These are phyloP conservation scores for Trypoxylus dichotomus DNA, from an alignment of 1,140 invertebrate genomes.

Conservation along the genomic window DNA sequence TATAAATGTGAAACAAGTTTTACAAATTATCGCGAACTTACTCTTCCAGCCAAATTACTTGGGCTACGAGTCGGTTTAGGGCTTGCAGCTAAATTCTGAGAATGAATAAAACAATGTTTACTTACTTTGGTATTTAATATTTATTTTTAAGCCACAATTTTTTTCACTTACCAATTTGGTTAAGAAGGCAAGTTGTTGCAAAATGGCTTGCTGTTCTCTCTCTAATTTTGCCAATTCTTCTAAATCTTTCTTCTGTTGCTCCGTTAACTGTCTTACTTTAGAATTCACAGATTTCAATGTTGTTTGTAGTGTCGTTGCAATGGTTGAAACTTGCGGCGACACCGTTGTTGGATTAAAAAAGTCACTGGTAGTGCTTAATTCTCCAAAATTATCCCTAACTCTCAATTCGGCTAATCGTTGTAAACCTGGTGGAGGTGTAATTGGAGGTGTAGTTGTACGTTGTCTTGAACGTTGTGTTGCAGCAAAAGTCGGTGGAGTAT, in stretches of 20 bases:
- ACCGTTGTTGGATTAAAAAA: constrained; percentile 24
- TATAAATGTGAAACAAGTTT: not conserved
- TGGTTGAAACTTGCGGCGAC: not conserved
- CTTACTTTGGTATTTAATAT: not conserved
- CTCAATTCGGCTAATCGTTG: constrained; percentile 14
- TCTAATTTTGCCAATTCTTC: constrained; percentile 47
- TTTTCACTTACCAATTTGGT: constrained; percentile 47
- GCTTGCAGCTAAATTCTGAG: constrained; percentile 34
- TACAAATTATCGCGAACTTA: constrained; percentile 33
- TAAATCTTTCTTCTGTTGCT: constrained; percentile 49
- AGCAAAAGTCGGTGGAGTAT: constrained; percentile 1
- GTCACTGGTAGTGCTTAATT: constrained; percentile 24
- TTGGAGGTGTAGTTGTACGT: constrained; percentile 14
- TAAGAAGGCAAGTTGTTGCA: constrained; percentile 49
- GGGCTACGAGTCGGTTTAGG: constrained; percentile 26
- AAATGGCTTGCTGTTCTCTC: constrained; percentile 48
- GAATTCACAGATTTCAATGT: constrained; percentile 19
- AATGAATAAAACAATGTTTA: constrained; percentile 16
- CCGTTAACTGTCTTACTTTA: constrained; percentile 40
- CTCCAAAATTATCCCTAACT: constrained; percentile 13
- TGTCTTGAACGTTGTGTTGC: not conserved
- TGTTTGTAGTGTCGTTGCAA: constrained; percentile 30
- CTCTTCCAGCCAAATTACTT: constrained; percentile 45
- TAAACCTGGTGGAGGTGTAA: not conserved
- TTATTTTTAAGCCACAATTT: not conserved